Evolutionary conservation across 2,113 vertebrate genomes (phyloP).

Genomic region (Myrmecophaga tridactyla): DNA sequence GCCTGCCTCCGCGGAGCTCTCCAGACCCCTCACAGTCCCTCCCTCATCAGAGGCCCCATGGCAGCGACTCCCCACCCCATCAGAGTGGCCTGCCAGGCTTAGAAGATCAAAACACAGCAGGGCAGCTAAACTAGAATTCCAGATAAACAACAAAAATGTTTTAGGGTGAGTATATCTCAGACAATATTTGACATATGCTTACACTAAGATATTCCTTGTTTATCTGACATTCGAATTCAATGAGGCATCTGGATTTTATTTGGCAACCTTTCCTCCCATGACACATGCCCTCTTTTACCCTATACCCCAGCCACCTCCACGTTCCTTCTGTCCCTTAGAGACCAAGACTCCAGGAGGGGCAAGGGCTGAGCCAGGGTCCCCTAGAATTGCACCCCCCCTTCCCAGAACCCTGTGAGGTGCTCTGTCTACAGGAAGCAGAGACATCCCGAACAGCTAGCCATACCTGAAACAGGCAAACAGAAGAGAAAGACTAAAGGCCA

Average conservation of each 20-base stretch:
- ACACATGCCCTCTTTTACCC: neutral
- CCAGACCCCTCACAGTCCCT: neutral
- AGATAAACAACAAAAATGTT: fast-evolving
- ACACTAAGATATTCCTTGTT: neutral
- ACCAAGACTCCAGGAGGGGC: neutral
- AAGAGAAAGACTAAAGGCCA: neutral
- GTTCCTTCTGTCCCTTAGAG: neutral
- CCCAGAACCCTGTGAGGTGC: neutral
- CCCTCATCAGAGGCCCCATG: neutral
- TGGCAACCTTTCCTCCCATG: too few relatives aligned
- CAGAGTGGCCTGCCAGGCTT: neutral
- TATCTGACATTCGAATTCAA: neutral
- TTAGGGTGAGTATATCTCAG: neutral
- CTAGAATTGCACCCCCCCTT: neutral
- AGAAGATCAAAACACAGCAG: neutral
- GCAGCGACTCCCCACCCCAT: neutral
- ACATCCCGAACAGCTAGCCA: neutral
- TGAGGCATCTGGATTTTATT: neutral
- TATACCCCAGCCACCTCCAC: neutral
- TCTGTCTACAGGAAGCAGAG: neutral
- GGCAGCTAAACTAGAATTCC: fast-evolving
- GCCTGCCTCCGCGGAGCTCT: neutral
- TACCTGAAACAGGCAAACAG: neutral
- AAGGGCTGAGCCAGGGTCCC: neutral
- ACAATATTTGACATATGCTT: neutral